Base-by-base conservation (phyloP, 30 jellyfish, hydroid and myxozoan species). In the Aurelia aurita complex sp. Pacific region DNA sequence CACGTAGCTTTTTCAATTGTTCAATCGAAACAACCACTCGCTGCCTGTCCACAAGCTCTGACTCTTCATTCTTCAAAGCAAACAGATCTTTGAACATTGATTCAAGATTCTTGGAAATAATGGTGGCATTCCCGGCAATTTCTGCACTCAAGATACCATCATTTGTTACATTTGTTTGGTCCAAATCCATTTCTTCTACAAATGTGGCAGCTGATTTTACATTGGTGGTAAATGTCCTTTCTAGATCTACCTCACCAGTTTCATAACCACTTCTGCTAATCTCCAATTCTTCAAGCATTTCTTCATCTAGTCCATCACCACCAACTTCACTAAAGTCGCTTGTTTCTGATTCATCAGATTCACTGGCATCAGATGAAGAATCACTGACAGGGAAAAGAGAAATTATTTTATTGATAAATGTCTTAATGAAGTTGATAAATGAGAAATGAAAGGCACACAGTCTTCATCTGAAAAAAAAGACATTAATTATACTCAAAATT, bases 141-240 rank as follows among this genome's bases (percentile, higher is more conserved):
- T 64, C 18, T 13, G 74, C 74, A 64, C 74, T 64, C 38, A 64
- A 29, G 18, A 64, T 18, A 64, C 33, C 13, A 18, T 64, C 33
- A 18, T 16, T 18, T 18, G 33, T 9, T 9, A 7, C 32, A 64
- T 64, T 12, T 64, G 11, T 18, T 12, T 64, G 10, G 8, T 64
- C 38, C 38, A 64, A 64, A 64, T 64, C 74, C 74, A 64, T 64
- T 11, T 55, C 66, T 32, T 9, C 33, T 32, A 64, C 74, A 64
- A 9, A 7, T 64, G 13, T 18, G 33, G 74, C 13, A 64, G 13
- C 13, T 12, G 13, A 12, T 9, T 7, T 64, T 12, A 64, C 74
- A 64, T 64, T 64, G 11, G 74, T 64, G 74, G 74, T 64, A 18
- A 64, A 64, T 7, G 74, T 64, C 33, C 74, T 64, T 7, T 64